These are phyloP conservation scores for Diogma glabrata DNA, from an alignment of 2,888 invertebrate species.

Conservation along the genomic window DNA sequence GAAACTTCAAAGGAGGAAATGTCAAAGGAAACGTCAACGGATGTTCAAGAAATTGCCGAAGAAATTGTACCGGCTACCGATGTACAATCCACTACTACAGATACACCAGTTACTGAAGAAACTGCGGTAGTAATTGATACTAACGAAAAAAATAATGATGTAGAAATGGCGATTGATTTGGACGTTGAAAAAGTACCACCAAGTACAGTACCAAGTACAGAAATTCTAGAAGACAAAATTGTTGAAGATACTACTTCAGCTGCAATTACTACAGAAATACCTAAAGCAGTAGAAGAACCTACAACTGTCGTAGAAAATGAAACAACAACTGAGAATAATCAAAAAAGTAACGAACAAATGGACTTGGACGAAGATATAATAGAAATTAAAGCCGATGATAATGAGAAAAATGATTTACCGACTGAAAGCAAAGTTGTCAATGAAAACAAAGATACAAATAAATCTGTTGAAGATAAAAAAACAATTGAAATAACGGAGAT, in stretches of 20 bases:
- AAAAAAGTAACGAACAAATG: too few species aligned
- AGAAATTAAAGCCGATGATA: too few species aligned
- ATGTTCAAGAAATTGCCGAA: slow-evolving; percentile 8
- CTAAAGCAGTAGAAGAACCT: slow-evolving; percentile 11
- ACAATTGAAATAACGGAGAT: too few species aligned
- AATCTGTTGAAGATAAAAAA: too few species aligned
- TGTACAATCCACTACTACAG: slow-evolving; percentile 12
- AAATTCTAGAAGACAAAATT: not conserved
- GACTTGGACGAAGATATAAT: too few species aligned
- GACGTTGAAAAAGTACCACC: too few species aligned
- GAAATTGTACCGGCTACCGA: slow-evolving; percentile 5
- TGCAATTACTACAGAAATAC: slow-evolving; percentile 11
- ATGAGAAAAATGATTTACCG: too few species aligned
- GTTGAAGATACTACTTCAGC: slow-evolving; percentile 1
- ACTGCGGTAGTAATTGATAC: slow-evolving; percentile 14
- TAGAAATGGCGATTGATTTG: slow-evolving; percentile 20
- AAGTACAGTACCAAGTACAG: slow-evolving; percentile 7
- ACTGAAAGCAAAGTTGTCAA: too few species aligned
- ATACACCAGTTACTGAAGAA: slow-evolving; percentile 14
- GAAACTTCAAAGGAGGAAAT: not conserved
- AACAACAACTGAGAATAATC: too few species aligned
- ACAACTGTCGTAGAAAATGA: slow-evolving; percentile 8
- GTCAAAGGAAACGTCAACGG: not conserved
- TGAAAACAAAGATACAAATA: too few species aligned
- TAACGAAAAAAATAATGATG: slow-evolving; percentile 19